Conservation (phyloP, 2,113 vertebrate genomes). For the Sapayoa aenigma region DNA sequence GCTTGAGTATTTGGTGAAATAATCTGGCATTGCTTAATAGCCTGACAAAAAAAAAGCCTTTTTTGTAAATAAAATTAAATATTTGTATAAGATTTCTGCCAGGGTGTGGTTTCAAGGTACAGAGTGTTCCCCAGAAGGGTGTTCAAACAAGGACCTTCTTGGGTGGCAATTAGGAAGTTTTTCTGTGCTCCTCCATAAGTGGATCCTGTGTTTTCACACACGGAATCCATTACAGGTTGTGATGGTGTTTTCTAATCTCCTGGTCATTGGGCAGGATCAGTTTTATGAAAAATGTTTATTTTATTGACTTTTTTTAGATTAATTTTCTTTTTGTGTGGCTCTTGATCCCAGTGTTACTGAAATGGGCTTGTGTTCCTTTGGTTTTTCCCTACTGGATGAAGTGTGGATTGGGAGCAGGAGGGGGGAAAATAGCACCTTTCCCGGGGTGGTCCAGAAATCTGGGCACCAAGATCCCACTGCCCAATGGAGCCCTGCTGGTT, state of each 20-base stretch:
- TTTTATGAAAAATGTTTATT: not conserved
- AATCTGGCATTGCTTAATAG: not conserved
- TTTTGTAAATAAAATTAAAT: not conserved
- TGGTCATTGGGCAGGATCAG: not conserved
- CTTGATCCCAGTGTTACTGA: not conserved
- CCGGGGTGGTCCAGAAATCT: not conserved
- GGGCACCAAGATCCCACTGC: not conserved
- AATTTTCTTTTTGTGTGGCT: not conserved
- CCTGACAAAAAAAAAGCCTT: not conserved
- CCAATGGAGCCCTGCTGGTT: not conserved
- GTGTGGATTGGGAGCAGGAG: not conserved
- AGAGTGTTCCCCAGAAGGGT: not conserved
- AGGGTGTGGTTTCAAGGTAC: conserved; percentile 16
- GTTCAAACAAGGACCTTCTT: not conserved
- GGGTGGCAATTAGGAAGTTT: not conserved
- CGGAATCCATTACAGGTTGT: not conserved
- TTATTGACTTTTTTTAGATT: not conserved
- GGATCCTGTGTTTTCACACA: not conserved
- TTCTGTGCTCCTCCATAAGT: fast-evolving
- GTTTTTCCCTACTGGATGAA: not conserved
- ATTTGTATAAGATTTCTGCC: not conserved
- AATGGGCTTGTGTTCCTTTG: not conserved
- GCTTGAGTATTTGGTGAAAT: not conserved
- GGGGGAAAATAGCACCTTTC: not conserved
- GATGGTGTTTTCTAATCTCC: not conserved